phyloP scores from a whole-genome alignment of 2,113 vertebrate species.

The Perccottus glenii region DNA sequence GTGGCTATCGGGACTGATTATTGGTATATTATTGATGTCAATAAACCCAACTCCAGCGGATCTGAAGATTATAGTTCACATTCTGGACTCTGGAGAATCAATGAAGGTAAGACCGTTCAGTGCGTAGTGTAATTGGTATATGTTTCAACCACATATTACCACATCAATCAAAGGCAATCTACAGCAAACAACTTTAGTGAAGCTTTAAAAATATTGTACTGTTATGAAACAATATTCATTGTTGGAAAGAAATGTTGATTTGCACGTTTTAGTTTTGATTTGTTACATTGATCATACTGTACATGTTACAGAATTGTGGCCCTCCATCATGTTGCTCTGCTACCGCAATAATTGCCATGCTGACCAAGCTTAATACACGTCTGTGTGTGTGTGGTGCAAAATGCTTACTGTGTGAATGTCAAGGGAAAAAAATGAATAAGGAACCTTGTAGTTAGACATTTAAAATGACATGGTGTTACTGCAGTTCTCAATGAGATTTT shows the following conservation, averaged over 20 bases:
- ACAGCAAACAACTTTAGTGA: conserved; percentile 13
- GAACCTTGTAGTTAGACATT: neutral
- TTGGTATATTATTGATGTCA: conserved; percentile 84
- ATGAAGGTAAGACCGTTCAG: conserved; percentile 66
- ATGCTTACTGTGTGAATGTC: neutral
- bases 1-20: conserved; percentile 81
- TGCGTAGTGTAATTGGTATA: neutral
- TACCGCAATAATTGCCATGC: neutral
- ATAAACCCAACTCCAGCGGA: conserved; percentile 63
- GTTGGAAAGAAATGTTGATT: neutral
- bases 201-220: neutral
- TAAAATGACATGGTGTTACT: neutral
- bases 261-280: too few relatives aligned
- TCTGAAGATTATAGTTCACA: conserved; percentile 70
- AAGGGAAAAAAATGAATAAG: neutral
- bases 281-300: neutral
- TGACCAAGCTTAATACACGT: neutral
- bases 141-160: neutral
- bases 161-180: neutral
- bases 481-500: neutral
- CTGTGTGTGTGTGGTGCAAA: too few relatives aligned
- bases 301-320: neutral
- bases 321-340: neutral
- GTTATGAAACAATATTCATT: neutral
- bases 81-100: conserved; percentile 79